phyloP scores from a whole-genome alignment of 2,113 vertebrate species.

The Hippocampus zosterae region DNA sequence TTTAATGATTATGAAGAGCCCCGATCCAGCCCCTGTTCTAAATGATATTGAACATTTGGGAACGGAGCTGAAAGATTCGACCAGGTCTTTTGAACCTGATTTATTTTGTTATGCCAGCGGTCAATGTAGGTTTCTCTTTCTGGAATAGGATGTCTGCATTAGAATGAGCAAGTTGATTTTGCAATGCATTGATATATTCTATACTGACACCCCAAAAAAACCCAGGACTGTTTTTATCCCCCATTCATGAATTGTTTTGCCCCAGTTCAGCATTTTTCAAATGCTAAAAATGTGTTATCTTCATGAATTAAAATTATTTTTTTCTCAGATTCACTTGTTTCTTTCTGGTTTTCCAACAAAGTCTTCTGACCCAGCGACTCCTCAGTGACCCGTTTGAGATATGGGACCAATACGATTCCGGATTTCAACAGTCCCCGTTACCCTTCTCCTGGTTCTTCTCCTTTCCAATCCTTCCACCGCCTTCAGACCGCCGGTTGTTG shows the following conservation, averaged over 20 bases:
- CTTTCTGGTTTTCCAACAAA: constrained; percentile 34
- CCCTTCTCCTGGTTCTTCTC: constrained; percentile 40
- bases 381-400: constrained; percentile 27
- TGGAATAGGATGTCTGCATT: no score
- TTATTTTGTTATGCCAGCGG: no score
- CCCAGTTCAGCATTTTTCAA: background rate
- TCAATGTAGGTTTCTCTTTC: no score
- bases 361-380: constrained; percentile 27
- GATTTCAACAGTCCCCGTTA: constrained; percentile 36
- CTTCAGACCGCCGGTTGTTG: constrained; percentile 31
- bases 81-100: no score
- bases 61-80: no score
- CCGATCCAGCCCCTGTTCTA: no score
- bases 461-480: constrained; percentile 50
- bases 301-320: background rate
- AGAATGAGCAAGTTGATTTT: no score
- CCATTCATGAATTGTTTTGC: background rate
- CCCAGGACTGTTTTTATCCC: background rate
- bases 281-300: background rate
- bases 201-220: background rate
- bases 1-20: no score
- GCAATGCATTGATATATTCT: background rate
- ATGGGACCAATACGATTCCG: constrained; percentile 35
- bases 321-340: background rate
- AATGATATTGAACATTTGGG: no score